phyloP scores from a whole-genome alignment of 2,888 invertebrate genomes.

The Conus canariensis region DNA sequence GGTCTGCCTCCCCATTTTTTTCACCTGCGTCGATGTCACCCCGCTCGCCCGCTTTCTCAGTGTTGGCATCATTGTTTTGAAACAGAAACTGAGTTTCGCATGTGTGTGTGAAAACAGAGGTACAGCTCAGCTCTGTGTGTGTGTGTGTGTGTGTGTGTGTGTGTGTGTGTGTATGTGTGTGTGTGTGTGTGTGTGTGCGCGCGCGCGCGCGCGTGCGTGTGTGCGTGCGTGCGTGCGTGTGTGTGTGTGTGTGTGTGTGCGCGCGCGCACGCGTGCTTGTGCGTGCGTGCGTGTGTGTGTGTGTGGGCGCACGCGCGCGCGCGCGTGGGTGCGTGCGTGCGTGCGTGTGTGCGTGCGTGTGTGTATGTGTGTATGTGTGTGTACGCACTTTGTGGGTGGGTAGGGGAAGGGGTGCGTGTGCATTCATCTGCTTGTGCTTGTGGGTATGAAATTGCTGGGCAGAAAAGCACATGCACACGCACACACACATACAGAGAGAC shows the following conservation, averaged over 20 bases:
- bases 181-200: not conserved
- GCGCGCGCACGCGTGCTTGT: not conserved
- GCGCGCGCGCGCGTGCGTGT: not conserved
- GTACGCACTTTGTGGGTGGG: not conserved
- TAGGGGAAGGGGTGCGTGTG: no score
- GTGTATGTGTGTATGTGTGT: not conserved
- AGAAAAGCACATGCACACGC: no score
- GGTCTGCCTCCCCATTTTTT: no score
- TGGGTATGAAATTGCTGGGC: no score
- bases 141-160: constrained; percentile 10
- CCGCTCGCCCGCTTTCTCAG: no score
- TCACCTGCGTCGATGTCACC: no score
- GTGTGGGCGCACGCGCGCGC: not conserved
- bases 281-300: not conserved
- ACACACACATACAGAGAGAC: not conserved
- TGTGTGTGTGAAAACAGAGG: no score
- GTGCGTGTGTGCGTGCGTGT: not conserved
- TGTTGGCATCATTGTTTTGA: no score
- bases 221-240: not conserved
- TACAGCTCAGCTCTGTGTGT: not conserved
- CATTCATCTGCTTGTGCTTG: no score
- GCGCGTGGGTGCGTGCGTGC: not conserved
- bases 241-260: not conserved
- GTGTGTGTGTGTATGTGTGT: constrained; percentile 20
- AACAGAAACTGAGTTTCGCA: no score